Evolutionary conservation across 2,113 vertebrate species (phyloP), one percentile per base, ranked within the genome.

Genomic region (Phoxinus phoxinus): DNA sequence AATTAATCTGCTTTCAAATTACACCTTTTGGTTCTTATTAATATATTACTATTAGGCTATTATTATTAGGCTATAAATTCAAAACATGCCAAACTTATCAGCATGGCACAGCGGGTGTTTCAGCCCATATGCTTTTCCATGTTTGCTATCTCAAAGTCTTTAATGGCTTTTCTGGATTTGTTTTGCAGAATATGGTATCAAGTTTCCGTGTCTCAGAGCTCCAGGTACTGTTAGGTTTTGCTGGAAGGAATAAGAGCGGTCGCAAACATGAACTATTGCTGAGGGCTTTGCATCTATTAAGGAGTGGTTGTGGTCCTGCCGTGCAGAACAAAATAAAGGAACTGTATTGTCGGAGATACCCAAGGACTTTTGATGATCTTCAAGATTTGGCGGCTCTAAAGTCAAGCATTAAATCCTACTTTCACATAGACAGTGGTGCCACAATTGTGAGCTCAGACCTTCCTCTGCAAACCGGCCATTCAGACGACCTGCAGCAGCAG

Each of bases 181-280:
- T 89, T 82, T 92, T 92, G 84, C 89, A 97, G 96, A 97, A 95
- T 94, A 97, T 97, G 96, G 90, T 97, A 92, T 96, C 96, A 89
- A 96, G 95, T 93, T 97, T 97, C 93, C 95, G 96, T 35, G 95
- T 97, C 88, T 97, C 96, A 92, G 96, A 97, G 61, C 95, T 97
- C 4, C 96, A 97, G 94, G 96, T 96, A 67, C 89, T 97, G 88
- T 86, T 97, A 92, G 96, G 95, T 56, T 97, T 97, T 93, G 96
- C 96, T 67, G 96, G 96, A 79, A 94, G 94, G 90, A 97, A 96
- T 87, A 96, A 96, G 93, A 97, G 96, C 0, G 97, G 95, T 6
- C 94, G 95, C 85, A 97, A 97, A 86, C 95, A 96, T 95, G 95
- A 96, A 92, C 96, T 97, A 83, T 94, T 96, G 76, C 94, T 97